Conservation (phyloP, 2,888 invertebrate genomes). For the Meteorus cinctellus region DNA sequence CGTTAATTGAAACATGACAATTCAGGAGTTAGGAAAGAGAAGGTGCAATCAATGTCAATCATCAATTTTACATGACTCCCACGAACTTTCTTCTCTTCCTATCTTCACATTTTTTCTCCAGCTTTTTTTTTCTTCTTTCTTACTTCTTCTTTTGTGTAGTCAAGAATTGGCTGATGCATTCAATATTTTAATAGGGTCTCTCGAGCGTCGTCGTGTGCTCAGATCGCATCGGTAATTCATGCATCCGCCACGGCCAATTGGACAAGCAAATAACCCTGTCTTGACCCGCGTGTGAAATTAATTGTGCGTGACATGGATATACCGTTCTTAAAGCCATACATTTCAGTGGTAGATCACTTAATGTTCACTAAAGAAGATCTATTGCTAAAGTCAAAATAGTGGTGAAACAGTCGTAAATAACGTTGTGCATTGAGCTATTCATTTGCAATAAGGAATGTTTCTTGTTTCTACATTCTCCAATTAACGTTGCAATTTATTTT, state of each 20-base stretch:
- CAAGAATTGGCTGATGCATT: constrained; percentile 52
- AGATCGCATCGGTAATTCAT: constrained; percentile 57
- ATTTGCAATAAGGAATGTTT: background rate
- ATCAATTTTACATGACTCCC: background rate
- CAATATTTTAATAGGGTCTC: constrained; percentile 54
- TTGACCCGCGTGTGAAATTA: constrained; percentile 58
- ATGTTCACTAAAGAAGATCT: constrained; percentile 13
- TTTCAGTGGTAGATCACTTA: constrained; percentile 12
- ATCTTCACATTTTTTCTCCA: background rate
- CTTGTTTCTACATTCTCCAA: background rate
- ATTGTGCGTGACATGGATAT: constrained; percentile 58
- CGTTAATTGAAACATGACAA: background rate
- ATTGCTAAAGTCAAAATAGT: background rate
- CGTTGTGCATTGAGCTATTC: background rate
- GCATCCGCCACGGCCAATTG: constrained; percentile 51
- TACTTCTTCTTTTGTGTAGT: background rate
- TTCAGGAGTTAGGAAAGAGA: background rate
- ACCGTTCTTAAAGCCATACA: background rate
- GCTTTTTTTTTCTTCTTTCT: constrained; percentile 15
- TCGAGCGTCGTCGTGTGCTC: constrained; percentile 36
- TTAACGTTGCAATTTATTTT: constrained; percentile 6
- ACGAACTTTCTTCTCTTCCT: background rate
- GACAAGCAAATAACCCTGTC: constrained; percentile 59
- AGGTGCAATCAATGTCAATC: background rate
- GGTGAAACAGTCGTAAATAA: constrained; percentile 16